These are phyloP conservation scores for Columba janthina DNA, from an alignment of 2,113 vertebrate genomes.

Conservation along the genomic window DNA sequence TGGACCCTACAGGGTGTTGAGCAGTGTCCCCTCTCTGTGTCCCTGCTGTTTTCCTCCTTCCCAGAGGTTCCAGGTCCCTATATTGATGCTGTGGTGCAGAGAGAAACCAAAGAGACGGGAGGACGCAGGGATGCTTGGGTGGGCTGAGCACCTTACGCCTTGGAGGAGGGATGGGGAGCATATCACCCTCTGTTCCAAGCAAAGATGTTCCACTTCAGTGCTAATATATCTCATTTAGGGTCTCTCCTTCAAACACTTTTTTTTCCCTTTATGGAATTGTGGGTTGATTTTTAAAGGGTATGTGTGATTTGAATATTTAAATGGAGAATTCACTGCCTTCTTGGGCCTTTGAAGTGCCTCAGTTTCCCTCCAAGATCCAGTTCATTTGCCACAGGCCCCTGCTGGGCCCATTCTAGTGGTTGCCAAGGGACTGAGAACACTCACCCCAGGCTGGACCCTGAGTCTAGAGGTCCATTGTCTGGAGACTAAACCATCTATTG, in stretches of 20 bases:
- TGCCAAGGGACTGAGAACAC: no score
- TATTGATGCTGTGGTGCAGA: neutral
- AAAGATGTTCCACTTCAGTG: accelerated
- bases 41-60: neutral
- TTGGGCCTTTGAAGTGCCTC: neutral
- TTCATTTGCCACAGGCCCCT: neutral
- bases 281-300: neutral
- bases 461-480: accelerated
- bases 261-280: no score
- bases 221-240: accelerated
- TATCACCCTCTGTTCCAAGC: neutral
- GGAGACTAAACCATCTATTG: neutral
- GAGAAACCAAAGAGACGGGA: neutral
- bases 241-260: accelerated
- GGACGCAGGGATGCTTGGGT: neutral
- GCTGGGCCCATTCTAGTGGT: neutral
- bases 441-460: neutral
- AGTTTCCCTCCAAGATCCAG: neutral
- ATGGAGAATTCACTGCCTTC: neutral
- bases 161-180: neutral
- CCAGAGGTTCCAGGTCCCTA: neutral
- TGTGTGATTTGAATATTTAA: neutral
- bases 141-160: neutral
- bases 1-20: no score
- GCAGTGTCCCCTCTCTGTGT: accelerated